Percentiles rank a stretch among this genome's conserved stretches.
Conservation (phyloP, 2,797 vertebrate genomes). For the Antennarius maculatus region DNA sequence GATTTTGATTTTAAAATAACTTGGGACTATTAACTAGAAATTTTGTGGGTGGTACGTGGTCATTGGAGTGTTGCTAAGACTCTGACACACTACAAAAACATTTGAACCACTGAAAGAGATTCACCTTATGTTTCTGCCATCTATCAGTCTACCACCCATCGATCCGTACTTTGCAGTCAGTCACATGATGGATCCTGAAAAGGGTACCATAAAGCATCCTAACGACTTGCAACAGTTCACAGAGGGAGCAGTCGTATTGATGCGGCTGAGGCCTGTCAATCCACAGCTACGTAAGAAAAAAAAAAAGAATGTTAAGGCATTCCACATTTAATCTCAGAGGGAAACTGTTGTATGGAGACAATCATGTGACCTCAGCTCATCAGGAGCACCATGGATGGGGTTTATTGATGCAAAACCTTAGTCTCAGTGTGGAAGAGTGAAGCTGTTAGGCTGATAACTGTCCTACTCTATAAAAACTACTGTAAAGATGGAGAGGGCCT, state of each 20-base stretch:
- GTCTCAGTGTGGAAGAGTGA: slow-evolving; percentile 64
- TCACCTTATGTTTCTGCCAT: background rate
- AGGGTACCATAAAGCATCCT: background rate
- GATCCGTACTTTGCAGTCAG: slow-evolving; percentile 4
- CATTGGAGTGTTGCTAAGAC: background rate
- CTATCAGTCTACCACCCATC: background rate
- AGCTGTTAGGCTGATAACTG: slow-evolving; percentile 81
- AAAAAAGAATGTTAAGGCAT: slow-evolving; percentile 35
- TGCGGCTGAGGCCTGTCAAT: slow-evolving; percentile 7
- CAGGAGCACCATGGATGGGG: slow-evolving; percentile 5
- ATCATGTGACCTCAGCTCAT: slow-evolving; percentile 25
- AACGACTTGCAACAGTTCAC: slow-evolving; percentile 17
- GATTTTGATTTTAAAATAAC: background rate
- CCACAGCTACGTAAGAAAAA: slow-evolving; percentile 10
- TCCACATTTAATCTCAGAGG: slow-evolving; percentile 25
- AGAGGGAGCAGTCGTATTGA: slow-evolving; percentile 26
- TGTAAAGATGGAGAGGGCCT: slow-evolving; percentile 40
- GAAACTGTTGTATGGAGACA: slow-evolving; percentile 25
- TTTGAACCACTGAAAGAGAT: background rate
- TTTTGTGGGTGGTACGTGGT: background rate
- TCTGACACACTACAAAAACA: background rate
- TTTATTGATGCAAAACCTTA: slow-evolving; percentile 66
- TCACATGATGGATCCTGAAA: slow-evolving; percentile 18
- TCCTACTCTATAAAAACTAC: slow-evolving; percentile 77
- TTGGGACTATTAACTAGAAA: background rate